Percentiles rank a stretch among this genome's conserved stretches.
phyloP scores from a whole-genome alignment of 2,888 invertebrate species.

The Conchocele bisecta region DNA sequence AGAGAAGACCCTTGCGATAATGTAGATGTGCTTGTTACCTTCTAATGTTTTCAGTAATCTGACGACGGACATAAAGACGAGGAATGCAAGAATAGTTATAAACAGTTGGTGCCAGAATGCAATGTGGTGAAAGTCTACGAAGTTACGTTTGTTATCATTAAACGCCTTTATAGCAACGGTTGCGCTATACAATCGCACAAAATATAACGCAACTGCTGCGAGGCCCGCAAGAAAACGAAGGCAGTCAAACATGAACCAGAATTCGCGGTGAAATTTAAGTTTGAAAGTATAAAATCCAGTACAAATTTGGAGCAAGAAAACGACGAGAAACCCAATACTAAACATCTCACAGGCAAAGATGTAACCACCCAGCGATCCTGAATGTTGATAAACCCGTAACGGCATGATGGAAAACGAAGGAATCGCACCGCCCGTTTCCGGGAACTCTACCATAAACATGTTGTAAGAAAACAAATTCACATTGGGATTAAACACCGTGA shows the following conservation, averaged over 20 bases:
- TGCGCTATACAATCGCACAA: constrained; percentile 42
- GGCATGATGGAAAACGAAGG: constrained; percentile 59
- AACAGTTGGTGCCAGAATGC: constrained; percentile 63
- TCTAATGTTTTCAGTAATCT: constrained; percentile 63
- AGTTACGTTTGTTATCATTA: constrained; percentile 56
- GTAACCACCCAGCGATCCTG: constrained; percentile 50
- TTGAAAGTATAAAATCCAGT: constrained; percentile 47
- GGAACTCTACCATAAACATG: constrained; percentile 69
- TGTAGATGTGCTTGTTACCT: constrained; percentile 56
- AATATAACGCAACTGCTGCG: constrained; percentile 46
- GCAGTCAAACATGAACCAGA: constrained; percentile 63
- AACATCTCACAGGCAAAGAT: constrained; percentile 56
- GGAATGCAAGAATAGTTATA: constrained; percentile 48
- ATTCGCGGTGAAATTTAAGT: constrained; percentile 42
- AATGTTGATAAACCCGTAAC: constrained; percentile 58
- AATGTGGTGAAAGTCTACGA: constrained; percentile 66
- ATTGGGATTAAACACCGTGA: constrained; percentile 70
- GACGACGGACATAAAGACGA: constrained; percentile 61
- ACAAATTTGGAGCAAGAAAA: constrained; percentile 39
- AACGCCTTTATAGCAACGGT: constrained; percentile 47
- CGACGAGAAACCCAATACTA: constrained; percentile 41
- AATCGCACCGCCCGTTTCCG: constrained; percentile 68
- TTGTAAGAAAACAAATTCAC: constrained; percentile 69
- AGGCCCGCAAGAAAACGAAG: constrained; percentile 40
- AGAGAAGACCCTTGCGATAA: constrained; percentile 29